These are phyloP conservation scores for Pasiphila rectangulata DNA, from an alignment of 2,888 invertebrate genomes.

Conservation along the genomic window DNA sequence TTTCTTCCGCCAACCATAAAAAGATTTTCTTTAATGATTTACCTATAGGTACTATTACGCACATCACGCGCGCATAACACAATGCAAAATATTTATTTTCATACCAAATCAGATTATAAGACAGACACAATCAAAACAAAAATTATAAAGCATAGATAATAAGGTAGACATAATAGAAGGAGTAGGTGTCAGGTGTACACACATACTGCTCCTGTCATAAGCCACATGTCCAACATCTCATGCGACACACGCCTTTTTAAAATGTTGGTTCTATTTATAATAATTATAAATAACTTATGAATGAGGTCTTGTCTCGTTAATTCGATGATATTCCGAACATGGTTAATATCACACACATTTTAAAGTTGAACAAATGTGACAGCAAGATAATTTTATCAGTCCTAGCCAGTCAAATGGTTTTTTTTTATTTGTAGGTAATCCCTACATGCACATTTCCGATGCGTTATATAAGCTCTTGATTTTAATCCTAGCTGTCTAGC, in stretches of 20 bases:
- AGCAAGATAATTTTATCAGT: background rate
- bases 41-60: background rate
- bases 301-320: background rate
- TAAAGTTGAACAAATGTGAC: background rate
- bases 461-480: conserved; percentile 9
- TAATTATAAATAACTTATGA: no score
- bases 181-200: no score
- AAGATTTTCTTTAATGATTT: conserved; percentile 9
- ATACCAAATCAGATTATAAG: no score
- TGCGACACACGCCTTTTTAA: no score
- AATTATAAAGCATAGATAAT: no score
- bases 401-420: background rate
- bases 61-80: no score
- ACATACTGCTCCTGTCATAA: no score
- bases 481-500: conserved; percentile 22
- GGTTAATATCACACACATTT: background rate
- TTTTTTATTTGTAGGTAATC: background rate
- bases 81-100: no score
- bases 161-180: no score
- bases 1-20: conserved; percentile 39
- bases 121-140: no score
- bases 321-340: background rate
- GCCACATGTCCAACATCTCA: no score
- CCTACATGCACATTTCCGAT: conserved; percentile 1
- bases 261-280: no score